phyloP scores from a whole-genome alignment of 2,797 vertebrate species.

The Adelosebastes latens region DNA sequence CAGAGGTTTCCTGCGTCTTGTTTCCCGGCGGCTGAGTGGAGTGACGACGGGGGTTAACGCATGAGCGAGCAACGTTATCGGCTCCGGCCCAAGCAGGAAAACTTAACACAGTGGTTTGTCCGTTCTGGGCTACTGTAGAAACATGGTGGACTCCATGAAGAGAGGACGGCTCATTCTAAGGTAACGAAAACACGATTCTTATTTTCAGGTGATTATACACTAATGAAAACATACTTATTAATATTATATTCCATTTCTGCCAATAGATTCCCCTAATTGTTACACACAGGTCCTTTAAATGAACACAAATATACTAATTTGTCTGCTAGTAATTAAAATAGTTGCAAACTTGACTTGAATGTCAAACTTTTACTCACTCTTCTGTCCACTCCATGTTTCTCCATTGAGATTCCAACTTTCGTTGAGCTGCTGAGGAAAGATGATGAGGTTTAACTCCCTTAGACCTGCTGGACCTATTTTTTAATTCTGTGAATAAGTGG shows the following conservation, averaged over 20 bases:
- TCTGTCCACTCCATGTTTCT: conserved; percentile 71
- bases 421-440: background rate
- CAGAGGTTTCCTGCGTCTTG: no score
- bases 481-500: background rate
- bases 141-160: no score
- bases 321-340: background rate
- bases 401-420: conserved; percentile 41
- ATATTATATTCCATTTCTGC: no score
- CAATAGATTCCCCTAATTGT: accelerated
- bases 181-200: no score
- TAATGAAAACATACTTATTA: no score
- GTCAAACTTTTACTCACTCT: conserved; percentile 63
- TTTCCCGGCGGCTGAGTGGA: no score
- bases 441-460: accelerated
- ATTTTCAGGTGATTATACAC: no score
- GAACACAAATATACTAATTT: accelerated
- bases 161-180: no score
- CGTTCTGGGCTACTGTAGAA: no score
- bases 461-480: background rate
- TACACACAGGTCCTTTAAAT: no score
- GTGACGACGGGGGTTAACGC: accelerated
- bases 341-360: background rate
- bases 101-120: accelerated
- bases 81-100: no score
- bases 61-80: accelerated